Conservation (phyloP, 2,888 invertebrate genomes). For the Metellina segmentata region DNA sequence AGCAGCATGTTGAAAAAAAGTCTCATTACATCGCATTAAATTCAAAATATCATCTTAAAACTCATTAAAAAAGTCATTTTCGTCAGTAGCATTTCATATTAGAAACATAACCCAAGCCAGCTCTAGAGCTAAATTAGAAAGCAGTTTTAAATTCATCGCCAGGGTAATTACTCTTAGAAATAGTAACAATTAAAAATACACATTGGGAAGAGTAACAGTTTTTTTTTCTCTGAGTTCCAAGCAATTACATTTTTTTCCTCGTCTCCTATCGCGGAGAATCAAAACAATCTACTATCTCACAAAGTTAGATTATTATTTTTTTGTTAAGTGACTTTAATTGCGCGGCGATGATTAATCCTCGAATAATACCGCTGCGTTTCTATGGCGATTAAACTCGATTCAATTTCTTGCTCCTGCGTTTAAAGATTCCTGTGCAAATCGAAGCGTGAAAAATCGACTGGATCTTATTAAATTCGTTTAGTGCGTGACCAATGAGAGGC, state of each 20-base stretch:
- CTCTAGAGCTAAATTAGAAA: conserved; percentile 46
- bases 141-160: conserved; percentile 60
- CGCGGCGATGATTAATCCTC: conserved; percentile 34
- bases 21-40: conserved; percentile 66
- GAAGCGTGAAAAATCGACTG: neutral
- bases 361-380: conserved; percentile 1
- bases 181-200: conserved; percentile 52
- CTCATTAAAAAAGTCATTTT: conserved; percentile 69
- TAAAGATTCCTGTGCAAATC: conserved; percentile 6
- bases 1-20: neutral
- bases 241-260: conserved; percentile 39
- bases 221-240: neutral
- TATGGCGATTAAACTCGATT: conserved; percentile 26
- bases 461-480: conserved; percentile 26
- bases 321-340: conserved; percentile 29
- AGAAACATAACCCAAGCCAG: neutral
- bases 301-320: neutral
- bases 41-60: conserved; percentile 64
- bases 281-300: conserved; percentile 26
- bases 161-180: conserved; percentile 51
- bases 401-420: neutral
- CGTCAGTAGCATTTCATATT: conserved; percentile 37
- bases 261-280: conserved; percentile 14
- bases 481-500: conserved; percentile 3
- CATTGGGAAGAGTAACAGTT: too few species aligned